Conservation (phyloP, 2,113 vertebrate species). For the Petrocephalus microphthalmus region DNA sequence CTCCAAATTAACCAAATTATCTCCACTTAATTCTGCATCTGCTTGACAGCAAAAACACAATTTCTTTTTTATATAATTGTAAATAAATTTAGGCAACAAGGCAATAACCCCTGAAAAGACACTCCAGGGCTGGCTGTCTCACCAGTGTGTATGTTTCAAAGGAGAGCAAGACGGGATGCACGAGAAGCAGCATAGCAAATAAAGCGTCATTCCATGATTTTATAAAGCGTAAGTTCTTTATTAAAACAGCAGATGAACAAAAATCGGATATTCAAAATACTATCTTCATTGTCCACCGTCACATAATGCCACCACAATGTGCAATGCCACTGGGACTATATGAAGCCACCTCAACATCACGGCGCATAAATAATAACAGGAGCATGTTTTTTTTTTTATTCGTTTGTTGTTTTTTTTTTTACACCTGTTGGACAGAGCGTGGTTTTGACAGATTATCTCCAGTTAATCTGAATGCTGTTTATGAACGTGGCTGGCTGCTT, state of each 20-base stretch:
- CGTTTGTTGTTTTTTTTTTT: not conserved
- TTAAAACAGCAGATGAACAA: constrained; percentile 26
- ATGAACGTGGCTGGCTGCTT: not conserved
- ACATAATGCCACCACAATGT: constrained; percentile 28
- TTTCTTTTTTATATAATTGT: too few relatives aligned
- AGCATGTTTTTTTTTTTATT: too few relatives aligned
- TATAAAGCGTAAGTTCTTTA: constrained; percentile 32
- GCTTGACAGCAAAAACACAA: too few relatives aligned
- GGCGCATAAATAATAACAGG: not conserved
- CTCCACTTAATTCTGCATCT: too few relatives aligned
- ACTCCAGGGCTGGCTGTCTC: not conserved
- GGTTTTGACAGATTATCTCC: not conserved
- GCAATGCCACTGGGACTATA: constrained; percentile 22
- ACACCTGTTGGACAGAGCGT: not conserved
- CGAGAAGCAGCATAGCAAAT: too few relatives aligned
- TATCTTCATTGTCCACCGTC: constrained; percentile 1
- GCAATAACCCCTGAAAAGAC: too few relatives aligned
- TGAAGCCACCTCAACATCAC: constrained; percentile 21
- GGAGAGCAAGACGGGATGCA: not conserved
- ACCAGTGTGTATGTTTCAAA: not conserved
- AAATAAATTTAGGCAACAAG: too few relatives aligned
- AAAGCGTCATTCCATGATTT: not conserved
- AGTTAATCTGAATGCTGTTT: not conserved
- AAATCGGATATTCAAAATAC: constrained; percentile 18
- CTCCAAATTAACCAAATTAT: too few relatives aligned